Evolutionary conservation across 2,797 vertebrate genomes (phyloP), one percentile per base, ranked within the genome.

Genomic region (Varecia variegata): DNA sequence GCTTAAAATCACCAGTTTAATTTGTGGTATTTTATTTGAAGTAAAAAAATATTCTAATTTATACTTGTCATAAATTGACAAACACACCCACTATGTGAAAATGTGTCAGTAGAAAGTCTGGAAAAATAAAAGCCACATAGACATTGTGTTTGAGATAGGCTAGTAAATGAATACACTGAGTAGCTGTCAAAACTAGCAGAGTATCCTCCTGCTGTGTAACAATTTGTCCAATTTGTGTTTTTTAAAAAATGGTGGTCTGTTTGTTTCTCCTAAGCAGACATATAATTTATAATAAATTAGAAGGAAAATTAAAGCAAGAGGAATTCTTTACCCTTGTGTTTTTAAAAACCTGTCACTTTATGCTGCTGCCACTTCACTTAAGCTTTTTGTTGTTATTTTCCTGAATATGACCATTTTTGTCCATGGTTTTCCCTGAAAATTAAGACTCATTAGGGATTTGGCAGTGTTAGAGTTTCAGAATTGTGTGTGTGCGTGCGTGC

Each of bases 241-340:
- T 80, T 81, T 91, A 94, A 92, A 73, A 93, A 94, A 80, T 80
- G 65, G 68, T 38, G 93, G 21, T 25, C n/a, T 93, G 8, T 58
- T 93, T 90, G 82, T 94, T 95, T 83, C 79, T 93, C 43, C 54
- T 92, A 56, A 71, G 70, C 58, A 97, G 79, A 84, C 25, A 47
- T 86, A 73, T 81, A 77, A 96, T 83, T 93, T 96, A 77, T 80
- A 94, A 84, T 80, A 92, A 95, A 95, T 81, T 87, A 88, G 87
- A 94, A 93, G 47, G 54, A 88, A 95, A 91, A 93, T 77, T 83
- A 95, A 97, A 84, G 87, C 35, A 92, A 95, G 54, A 52, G 5
- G 21, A 50, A 86, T 90, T 95, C 54, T 90, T 90, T 58, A 71
- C 58, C 88, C 23, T 62, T 80, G 43, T 35, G 17, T n/a, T 86